phyloP scores from a whole-genome alignment of 2,797 vertebrate genomes.

The Petrocephalus sullivani region DNA sequence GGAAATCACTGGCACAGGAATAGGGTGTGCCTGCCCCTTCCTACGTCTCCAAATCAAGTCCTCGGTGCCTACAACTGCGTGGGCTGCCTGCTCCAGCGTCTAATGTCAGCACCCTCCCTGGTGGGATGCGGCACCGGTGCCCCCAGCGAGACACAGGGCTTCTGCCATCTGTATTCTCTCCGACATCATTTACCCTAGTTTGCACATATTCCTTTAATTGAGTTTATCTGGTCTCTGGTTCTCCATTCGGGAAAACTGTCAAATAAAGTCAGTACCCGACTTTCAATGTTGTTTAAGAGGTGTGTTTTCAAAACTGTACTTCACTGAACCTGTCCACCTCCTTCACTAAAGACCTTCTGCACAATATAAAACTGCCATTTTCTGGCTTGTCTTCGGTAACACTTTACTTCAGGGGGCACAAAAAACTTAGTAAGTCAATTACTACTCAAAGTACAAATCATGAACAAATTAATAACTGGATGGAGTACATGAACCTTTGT shows the following conservation, averaged over 20 bases:
- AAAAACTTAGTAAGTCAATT: neutral
- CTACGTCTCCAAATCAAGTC: neutral
- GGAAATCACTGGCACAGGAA: slow-evolving; percentile 10
- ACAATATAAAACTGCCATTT: neutral
- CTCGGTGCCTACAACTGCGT: neutral
- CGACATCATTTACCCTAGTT: neutral
- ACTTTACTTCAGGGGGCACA: neutral
- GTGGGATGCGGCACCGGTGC: neutral
- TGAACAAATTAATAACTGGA: neutral
- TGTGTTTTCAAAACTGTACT: neutral
- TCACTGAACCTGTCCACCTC: neutral
- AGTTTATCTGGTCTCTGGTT: neutral
- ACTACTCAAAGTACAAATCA: neutral
- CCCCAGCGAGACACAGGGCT: neutral
- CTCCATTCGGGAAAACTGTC: neutral
- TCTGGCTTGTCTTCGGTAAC: neutral
- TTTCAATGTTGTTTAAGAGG: neutral
- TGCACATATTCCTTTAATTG: neutral
- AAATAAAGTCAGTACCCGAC: neutral
- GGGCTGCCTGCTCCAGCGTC: neutral
- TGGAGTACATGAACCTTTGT: neutral
- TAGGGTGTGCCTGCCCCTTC: neutral
- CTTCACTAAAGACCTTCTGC: neutral
- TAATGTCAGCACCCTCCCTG: neutral
- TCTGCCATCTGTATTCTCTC: neutral